Conservation (phyloP, 2,113 vertebrate genomes). For the Accipiter virgatus region DNA sequence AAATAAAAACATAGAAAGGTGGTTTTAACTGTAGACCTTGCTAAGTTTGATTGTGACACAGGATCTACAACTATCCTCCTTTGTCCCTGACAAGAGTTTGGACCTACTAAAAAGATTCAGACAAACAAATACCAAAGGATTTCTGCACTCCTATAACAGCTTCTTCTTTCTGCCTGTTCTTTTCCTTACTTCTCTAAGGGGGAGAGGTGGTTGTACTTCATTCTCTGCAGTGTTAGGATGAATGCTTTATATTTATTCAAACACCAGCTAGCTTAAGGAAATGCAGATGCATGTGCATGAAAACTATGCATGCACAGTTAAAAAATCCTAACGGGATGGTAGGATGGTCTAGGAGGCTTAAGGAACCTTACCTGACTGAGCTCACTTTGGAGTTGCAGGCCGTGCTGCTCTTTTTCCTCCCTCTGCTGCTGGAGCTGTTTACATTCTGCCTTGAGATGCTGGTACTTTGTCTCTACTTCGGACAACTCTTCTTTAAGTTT, state of each 20-base stretch:
- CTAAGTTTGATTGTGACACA: background rate
- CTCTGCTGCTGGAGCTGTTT: slow-evolving; percentile 93
- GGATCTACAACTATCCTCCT: background rate
- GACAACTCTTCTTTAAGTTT: slow-evolving; percentile 86
- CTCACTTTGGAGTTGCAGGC: slow-evolving; percentile 88
- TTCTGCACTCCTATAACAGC: background rate
- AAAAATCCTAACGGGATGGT: background rate
- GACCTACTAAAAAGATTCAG: background rate
- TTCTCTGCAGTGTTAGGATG: background rate
- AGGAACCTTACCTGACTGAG: slow-evolving; percentile 85
- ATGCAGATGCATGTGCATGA: background rate
- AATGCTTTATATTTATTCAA: background rate
- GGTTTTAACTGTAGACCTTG: background rate
- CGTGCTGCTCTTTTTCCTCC: slow-evolving; percentile 91
- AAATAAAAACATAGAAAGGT: background rate
- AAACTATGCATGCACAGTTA: background rate
- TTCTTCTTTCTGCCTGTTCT: background rate
- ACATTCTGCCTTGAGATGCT: slow-evolving; percentile 89
- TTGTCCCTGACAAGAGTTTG: background rate
- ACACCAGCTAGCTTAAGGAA: background rate
- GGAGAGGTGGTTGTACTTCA: background rate
- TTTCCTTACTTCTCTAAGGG: background rate
- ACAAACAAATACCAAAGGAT: background rate
- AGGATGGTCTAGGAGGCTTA: background rate
- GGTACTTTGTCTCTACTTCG: slow-evolving; percentile 86